phyloP scores from a whole-genome alignment of 53 echinoderm and acorn worm genomes.

The Temnopleurus reevesii region DNA sequence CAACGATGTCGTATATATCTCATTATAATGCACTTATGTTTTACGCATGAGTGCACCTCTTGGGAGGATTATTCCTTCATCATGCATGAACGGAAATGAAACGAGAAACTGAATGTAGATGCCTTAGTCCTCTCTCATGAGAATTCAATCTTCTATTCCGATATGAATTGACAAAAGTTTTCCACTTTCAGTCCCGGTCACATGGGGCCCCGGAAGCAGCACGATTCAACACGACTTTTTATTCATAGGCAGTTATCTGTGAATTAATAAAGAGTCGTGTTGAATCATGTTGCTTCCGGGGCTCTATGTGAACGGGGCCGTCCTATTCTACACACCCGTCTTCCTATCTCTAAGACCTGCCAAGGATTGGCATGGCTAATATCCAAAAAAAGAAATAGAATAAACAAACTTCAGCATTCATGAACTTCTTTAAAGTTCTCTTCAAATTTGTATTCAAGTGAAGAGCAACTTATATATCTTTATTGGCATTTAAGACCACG shows the following conservation, averaged over 20 bases:
- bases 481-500: not conserved
- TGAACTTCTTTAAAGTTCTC: no score
- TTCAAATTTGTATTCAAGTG: not conserved
- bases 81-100: not conserved
- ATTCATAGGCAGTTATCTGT: no score
- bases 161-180: not conserved
- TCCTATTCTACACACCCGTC: not conserved
- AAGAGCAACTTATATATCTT: not conserved
- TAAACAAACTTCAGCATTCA: not conserved
- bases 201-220: no score
- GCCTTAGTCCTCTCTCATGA: not conserved
- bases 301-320: no score
- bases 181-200: no score
- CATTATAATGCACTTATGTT: no score
- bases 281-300: no score
- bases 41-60: no score
- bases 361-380: not conserved
- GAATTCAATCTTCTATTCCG: not conserved
- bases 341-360: not conserved
- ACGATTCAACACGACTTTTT: no score
- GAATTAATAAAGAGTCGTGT: no score
- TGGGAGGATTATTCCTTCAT: not conserved
- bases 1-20: no score
- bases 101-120: not conserved
- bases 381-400: not conserved